Base-by-base conservation (phyloP, 2,888 invertebrate genomes). In the Dynastes tityus region DNA sequence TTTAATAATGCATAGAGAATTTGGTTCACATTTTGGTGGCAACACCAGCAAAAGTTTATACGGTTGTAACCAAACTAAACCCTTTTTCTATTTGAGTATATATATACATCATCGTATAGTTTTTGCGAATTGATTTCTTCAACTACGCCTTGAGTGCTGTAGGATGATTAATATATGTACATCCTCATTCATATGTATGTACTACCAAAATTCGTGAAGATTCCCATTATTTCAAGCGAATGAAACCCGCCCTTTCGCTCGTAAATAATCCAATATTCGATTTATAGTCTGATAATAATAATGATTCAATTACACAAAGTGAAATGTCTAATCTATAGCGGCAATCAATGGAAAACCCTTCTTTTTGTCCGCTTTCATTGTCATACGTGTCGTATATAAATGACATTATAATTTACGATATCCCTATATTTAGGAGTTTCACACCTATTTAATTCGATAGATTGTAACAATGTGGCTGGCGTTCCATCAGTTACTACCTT, bases 271-370 rank as follows among this genome's bases (percentile, higher is more conserved):
- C 58, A 37, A 58, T 58, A 73, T 40, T 40, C 73, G 40, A 73
- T 73, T 58, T 55, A 58, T 73, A 22, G 37, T 5, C 58, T 37
- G 73, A 22, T 8, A 22, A 32, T 29, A 73, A 58, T 73, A 58
- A 73, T 58, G 58, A 40, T 73, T 58, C 73, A 73, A 73, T 73
- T 73, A 58, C 9, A 58, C 27, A 29, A 58, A 73, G 73, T 73
- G 73, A 51, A 58, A 37, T 16, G 16, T 37, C 55, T 73, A 37
- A 73, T 55, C 55, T 58, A 29, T n/a, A 3, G 9, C 16, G 37
- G 37, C 22, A 67, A 73, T 73, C 58, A 55, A 22, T 8, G 13
- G 58, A 58, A 22, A 16, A 22, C 8, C 2, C 22, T 58, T 40
- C 32, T 58, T 71, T 58, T 71, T 11, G 53, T 16, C 13, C 6